phyloP scores from a whole-genome alignment of 2,888 invertebrate species.

The Stomorhina lunata region DNA sequence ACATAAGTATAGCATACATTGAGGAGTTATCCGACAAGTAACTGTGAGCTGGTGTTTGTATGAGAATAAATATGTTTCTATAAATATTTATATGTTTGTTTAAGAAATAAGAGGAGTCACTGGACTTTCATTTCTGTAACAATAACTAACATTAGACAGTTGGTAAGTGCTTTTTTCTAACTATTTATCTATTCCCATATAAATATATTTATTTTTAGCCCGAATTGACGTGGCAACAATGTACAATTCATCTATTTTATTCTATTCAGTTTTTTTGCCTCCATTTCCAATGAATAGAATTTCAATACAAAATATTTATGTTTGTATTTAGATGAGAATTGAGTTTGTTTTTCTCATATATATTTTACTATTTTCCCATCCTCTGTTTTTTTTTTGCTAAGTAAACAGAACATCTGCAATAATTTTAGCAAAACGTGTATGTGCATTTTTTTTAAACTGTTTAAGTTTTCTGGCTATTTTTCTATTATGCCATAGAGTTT shows the following conservation, averaged over 20 bases:
- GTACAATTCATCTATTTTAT: not conserved
- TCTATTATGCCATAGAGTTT: not conserved
- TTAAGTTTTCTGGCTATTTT: not conserved
- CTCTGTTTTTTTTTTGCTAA: not conserved
- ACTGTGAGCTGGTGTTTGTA: not conserved
- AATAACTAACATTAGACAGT: conserved; percentile 26
- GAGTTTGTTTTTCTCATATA: not conserved
- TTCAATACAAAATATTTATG: conserved; percentile 11
- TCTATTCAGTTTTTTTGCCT: not conserved
- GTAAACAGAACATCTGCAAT: conserved; percentile 35
- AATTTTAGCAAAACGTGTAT: conserved; percentile 42
- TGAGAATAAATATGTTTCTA: not conserved
- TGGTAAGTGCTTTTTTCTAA: not conserved
- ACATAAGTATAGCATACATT: not conserved
- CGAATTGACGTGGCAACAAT: conserved; percentile 22
- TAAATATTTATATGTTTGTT: not conserved
- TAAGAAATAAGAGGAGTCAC: not conserved
- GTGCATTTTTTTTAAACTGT: conserved; percentile 29
- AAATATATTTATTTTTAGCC: not conserved
- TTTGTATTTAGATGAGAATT: conserved; percentile 7
- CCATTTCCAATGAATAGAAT: conserved; percentile 11
- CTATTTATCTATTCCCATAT: not conserved
- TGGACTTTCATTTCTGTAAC: conserved; percentile 11
- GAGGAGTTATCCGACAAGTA: not conserved
- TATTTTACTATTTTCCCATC: not conserved